Evolutionary conservation across 2,113 vertebrate genomes (phyloP).

Genomic region (Salvator merianae): DNA sequence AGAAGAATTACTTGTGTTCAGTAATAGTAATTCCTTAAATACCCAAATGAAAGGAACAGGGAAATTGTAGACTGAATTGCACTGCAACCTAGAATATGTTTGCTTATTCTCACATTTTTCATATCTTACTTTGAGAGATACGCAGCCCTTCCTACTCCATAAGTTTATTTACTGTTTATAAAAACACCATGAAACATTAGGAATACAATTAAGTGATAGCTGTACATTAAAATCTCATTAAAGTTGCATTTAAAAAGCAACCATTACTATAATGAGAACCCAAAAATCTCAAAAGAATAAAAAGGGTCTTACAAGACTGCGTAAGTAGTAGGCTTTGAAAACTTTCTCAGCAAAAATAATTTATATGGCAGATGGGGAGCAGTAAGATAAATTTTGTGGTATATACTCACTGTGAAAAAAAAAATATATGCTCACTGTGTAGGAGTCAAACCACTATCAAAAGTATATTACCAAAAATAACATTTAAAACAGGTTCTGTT

Average conservation of each 20-base stretch:
- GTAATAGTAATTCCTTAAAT: neutral
- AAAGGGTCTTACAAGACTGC: neutral
- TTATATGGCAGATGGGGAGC: neutral
- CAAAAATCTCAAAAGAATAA: neutral
- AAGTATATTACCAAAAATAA: neutral
- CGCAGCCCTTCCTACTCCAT: neutral
- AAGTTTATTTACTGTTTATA: neutral
- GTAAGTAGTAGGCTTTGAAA: no score
- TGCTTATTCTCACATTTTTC: neutral
- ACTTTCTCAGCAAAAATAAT: neutral
- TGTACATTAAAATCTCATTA: neutral
- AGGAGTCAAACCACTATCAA: neutral
- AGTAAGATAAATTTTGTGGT: neutral
- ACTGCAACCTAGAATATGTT: rapidly evolving
- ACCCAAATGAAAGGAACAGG: neutral
- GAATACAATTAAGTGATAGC: no score
- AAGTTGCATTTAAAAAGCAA: neutral
- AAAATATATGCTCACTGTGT: neutral
- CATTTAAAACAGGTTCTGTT: no score
- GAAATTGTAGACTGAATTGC: neutral
- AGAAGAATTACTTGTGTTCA: neutral
- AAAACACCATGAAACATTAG: neutral
- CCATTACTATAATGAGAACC: neutral
- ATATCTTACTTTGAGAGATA: neutral
- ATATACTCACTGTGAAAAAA: neutral